Conservation (phyloP, 2,797 vertebrate genomes). For the Hephaestus fuliginosus region DNA sequence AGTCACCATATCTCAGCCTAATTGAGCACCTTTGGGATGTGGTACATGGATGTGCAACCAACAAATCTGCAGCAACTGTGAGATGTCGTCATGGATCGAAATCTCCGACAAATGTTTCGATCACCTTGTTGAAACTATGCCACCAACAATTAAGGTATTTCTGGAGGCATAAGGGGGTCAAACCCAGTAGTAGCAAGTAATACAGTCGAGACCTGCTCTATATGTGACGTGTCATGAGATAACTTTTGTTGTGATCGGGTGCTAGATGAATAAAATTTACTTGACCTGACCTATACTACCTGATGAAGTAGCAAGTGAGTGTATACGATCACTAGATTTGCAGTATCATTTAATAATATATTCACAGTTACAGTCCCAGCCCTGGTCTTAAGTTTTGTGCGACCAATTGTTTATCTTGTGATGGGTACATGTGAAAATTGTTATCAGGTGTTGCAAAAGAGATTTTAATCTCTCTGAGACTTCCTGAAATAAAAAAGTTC, state of each 20-base stretch:
- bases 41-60: slow-evolving; percentile 70
- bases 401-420: neutral
- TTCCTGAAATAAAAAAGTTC: slow-evolving; percentile 12
- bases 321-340: too few relatives aligned
- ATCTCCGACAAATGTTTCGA: slow-evolving; percentile 35
- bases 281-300: too few relatives aligned
- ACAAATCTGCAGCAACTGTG: slow-evolving; percentile 70
- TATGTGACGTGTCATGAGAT: too few relatives aligned
- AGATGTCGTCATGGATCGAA: slow-evolving; percentile 48
- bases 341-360: too few relatives aligned
- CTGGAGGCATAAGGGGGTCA: slow-evolving; percentile 10
- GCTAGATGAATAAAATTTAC: too few relatives aligned
- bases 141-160: neutral
- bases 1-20: slow-evolving; percentile 58
- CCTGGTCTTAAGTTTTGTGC: neutral
- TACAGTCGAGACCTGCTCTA: too few relatives aligned
- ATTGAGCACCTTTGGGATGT: slow-evolving; percentile 52
- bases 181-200: neutral
- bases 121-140: slow-evolving; percentile 15
- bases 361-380: too few relatives aligned
- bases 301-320: too few relatives aligned
- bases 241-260: too few relatives aligned
- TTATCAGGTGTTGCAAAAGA: neutral
- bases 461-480: slow-evolving; percentile 21
- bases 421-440: neutral